phyloP scores from a whole-genome alignment of 2,113 vertebrate genomes.

The Arenaria interpres region DNA sequence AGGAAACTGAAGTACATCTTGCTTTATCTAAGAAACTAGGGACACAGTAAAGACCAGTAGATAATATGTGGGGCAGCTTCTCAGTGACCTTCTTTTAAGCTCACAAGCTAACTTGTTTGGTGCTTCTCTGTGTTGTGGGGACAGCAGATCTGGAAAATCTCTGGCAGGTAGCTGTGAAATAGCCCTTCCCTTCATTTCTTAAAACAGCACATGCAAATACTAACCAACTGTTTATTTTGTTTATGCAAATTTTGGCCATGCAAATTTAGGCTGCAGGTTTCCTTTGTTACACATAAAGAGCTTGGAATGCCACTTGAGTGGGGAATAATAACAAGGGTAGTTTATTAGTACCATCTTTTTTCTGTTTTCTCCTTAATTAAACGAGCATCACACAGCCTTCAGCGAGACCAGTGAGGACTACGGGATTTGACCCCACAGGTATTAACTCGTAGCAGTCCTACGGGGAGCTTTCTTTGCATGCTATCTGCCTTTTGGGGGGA shows the following conservation, averaged over 20 bases:
- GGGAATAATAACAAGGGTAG: neutral
- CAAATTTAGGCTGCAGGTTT: conserved; percentile 12
- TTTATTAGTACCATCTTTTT: neutral
- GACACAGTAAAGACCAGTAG: neutral
- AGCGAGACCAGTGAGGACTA: neutral
- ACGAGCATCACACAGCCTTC: neutral
- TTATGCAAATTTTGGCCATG: conserved; percentile 19
- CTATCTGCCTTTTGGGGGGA: neutral
- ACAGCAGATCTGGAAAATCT: neutral
- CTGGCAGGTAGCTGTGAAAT: neutral
- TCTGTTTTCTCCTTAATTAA: neutral
- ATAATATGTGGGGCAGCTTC: neutral
- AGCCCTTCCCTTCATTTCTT: neutral
- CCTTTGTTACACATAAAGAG: neutral
- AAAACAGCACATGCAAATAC: conserved; percentile 13
- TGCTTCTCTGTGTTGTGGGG: neutral
- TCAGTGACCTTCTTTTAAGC: neutral
- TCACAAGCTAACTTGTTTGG: neutral
- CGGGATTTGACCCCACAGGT: neutral
- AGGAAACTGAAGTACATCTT: neutral
- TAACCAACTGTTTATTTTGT: conserved; percentile 7
- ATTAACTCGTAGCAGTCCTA: accelerated
- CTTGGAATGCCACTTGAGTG: neutral
- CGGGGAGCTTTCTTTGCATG: neutral
- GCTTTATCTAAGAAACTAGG: neutral